Evolutionary conservation across 2,113 vertebrate genomes (phyloP), one percentile per base, ranked within the genome.

Genomic region (Pelodiscus sinensis): DNA sequence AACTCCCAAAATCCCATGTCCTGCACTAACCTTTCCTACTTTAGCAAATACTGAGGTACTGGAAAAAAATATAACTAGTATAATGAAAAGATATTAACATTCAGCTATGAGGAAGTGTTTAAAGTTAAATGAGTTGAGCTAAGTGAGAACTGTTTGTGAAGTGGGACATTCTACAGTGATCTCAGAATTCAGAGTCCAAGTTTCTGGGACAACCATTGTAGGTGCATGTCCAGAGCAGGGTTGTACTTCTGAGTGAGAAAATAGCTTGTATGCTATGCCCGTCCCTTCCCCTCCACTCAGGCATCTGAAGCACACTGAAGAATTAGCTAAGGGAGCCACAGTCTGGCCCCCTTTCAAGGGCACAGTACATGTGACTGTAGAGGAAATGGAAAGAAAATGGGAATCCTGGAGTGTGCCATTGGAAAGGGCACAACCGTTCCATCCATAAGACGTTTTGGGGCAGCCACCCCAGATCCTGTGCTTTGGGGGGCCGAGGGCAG

Each of bases 331-430:
- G 68, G n/a, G n/a, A 73, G 19, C 19, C 31, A n/a, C 68, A 35
- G 35, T 18, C 35, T 38, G 18, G 35, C 68, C 35, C n/a, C 4
- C 16, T 35, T 73, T 73, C 68, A 9, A 73, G n/a, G n/a, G 16
- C 8, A 7, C 15, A 38, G 9, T n/a, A 78, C 38, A 51, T 92
- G 58, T 81, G 77, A 86, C 86, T 6, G 16, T 31, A 31, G 62
- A 31, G 62, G 79, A 92, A 95, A 86, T 81, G 83, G 10, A 93
- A 51, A 92, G 86, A 88, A 90, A 35, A 38, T 52, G 31, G n/a
- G 86, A 80, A 24, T 88, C 44, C 51, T 88, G 62, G 3, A 85
- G 58, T 55, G 29, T 84, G 14, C 29, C 2, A 5, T 2, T 27
- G 62, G 14, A 65, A 38, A 84, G 21, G 44, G 35, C 27, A 44